Conservation (phyloP, 1,140 invertebrate species). For the Polypedilum pembai region DNA sequence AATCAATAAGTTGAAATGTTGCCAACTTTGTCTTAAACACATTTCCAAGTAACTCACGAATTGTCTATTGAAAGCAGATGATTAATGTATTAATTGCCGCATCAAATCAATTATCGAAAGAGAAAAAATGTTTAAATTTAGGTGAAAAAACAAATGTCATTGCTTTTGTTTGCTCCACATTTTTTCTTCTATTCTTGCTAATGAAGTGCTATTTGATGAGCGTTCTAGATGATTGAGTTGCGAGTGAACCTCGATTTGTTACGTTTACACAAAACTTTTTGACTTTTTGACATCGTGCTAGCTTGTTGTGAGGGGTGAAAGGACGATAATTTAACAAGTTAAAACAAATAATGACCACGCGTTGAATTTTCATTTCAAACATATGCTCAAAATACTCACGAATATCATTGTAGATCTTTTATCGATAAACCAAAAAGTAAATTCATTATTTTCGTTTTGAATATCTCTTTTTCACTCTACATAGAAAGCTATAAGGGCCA, state of each 20-base stretch:
- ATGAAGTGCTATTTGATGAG: neutral
- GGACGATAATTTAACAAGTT: neutral
- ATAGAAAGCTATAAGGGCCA: neutral
- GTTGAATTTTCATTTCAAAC: neutral
- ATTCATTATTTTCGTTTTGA: neutral
- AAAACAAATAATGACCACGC: slow-evolving; percentile 17
- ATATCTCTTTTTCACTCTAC: neutral
- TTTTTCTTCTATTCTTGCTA: neutral
- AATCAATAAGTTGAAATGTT: slow-evolving; percentile 25
- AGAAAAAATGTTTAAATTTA: neutral
- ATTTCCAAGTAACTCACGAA: too few relatives aligned
- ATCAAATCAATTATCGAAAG: slow-evolving; percentile 27
- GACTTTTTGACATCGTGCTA: too few relatives aligned
- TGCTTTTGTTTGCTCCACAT: neutral
- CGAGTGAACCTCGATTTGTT: neutral
- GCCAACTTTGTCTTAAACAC: too few relatives aligned
- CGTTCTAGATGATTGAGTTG: neutral
- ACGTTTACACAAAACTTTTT: neutral
- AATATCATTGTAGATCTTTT: slow-evolving; percentile 7
- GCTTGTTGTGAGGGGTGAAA: neutral
- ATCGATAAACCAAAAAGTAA: neutral
- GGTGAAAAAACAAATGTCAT: neutral
- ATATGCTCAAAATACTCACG: neutral
- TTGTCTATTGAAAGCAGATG: slow-evolving; percentile 24
- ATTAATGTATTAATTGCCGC: slow-evolving; percentile 27